These are phyloP conservation scores for Ceratoteleas bidentatus DNA, from an alignment of 1,140 invertebrate genomes.

Conservation along the genomic window DNA sequence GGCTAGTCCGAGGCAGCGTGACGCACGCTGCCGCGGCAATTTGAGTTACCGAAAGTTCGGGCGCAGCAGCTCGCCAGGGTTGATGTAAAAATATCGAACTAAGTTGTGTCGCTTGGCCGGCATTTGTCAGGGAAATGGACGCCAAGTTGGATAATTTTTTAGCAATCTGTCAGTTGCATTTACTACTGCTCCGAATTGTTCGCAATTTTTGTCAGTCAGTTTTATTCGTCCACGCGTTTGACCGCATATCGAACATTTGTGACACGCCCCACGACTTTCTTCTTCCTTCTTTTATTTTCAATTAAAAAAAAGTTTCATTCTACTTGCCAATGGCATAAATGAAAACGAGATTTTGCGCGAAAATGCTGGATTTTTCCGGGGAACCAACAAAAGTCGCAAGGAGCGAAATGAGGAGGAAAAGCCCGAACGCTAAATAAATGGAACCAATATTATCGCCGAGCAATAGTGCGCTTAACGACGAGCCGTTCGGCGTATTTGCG, in stretches of 20 bases:
- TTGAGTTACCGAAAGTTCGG: slow-evolving; percentile 45
- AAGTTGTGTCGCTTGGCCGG: slow-evolving; percentile 15
- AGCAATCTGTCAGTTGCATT: slow-evolving; percentile 53
- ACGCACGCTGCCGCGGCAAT: slow-evolving; percentile 49
- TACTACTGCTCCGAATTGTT: slow-evolving; percentile 20
- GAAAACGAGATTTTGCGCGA: no score
- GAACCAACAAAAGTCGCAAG: no score
- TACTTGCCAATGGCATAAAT: not conserved
- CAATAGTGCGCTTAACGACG: no score
- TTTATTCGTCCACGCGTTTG: slow-evolving; percentile 20
- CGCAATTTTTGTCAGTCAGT: slow-evolving; percentile 16
- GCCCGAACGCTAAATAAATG: no score
- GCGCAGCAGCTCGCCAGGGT: slow-evolving; percentile 16
- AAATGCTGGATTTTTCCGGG: no score
- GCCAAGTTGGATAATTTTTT: slow-evolving; percentile 40
- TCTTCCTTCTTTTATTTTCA: slow-evolving; percentile 41
- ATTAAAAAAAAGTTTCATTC: slow-evolving; percentile 34
- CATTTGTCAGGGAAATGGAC: slow-evolving; percentile 42
- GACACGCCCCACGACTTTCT: slow-evolving; percentile 32
- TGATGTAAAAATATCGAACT: slow-evolving; percentile 58
- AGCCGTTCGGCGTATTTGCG: no score
- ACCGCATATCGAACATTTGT: slow-evolving; percentile 41
- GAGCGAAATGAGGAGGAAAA: no score
- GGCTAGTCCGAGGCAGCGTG: slow-evolving; percentile 51
- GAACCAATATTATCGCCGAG: no score